A percentile compares a stretch with the other conserved stretches of the same genome.
Conservation (phyloP, 2,888 invertebrate genomes). For the Petrolisthes cinctipes region DNA sequence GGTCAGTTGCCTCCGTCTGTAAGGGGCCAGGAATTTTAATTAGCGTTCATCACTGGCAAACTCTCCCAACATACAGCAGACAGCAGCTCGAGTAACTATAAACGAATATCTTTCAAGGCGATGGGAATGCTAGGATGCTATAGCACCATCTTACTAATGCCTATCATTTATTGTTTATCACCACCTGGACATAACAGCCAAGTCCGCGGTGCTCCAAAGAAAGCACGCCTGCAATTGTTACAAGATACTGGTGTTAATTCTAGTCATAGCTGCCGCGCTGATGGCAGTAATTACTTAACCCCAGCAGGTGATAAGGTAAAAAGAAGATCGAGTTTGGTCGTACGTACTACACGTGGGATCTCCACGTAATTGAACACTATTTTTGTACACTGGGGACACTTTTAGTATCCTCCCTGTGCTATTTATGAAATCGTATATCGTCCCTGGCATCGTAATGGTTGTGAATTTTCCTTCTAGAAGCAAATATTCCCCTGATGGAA, state of each 20-base stretch:
- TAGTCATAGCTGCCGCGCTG: neutral
- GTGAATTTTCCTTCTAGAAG: neutral
- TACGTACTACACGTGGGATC: neutral
- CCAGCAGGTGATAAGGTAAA: slow-evolving; percentile 8
- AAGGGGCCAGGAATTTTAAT: too few species aligned
- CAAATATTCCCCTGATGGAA: neutral
- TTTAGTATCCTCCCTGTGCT: neutral
- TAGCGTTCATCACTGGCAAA: too few species aligned
- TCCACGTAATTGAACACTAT: neutral
- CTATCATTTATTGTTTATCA: too few species aligned
- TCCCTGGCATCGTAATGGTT: neutral
- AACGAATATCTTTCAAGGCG: too few species aligned
- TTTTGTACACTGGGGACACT: neutral
- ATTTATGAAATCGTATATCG: slow-evolving; percentile 6
- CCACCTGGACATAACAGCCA: too few species aligned
- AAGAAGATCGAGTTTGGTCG: neutral
- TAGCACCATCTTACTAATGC: too few species aligned
- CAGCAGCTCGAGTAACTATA: too few species aligned
- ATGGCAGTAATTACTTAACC: slow-evolving; percentile 2
- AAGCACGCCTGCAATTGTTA: neutral
- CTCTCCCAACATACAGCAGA: too few species aligned
- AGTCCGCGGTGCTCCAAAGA: too few species aligned
- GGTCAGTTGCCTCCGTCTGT: too few species aligned
- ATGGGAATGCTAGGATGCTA: too few species aligned
- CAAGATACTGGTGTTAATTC: neutral